These are phyloP conservation scores for Bursaphelenchus mucronatus DNA, from an alignment of 1,140 invertebrate genomes.

Conservation along the genomic window DNA sequence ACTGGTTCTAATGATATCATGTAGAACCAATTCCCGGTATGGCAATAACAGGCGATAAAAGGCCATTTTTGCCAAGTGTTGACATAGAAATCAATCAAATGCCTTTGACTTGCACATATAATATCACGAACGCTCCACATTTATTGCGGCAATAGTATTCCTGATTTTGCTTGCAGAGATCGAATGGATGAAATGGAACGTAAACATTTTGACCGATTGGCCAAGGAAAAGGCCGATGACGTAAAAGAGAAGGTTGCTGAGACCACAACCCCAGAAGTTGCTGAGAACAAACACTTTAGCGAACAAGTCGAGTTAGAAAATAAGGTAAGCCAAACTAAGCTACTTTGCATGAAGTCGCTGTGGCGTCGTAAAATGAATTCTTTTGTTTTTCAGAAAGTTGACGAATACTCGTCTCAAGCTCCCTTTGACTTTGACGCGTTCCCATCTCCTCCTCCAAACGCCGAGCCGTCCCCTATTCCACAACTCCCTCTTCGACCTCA, in stretches of 20 bases:
- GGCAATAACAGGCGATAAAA: not conserved
- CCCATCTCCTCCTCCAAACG: slow-evolving; percentile 12
- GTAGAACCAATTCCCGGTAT: not conserved
- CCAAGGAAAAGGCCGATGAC: too few species aligned
- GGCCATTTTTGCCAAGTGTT: not conserved
- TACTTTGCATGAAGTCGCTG: not conserved
- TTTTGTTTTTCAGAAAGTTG: slow-evolving; percentile 7
- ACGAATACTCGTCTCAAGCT: not conserved
- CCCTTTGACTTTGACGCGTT: slow-evolving; percentile 17
- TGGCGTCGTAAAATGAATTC: not conserved
- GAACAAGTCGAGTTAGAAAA: slow-evolving; percentile 1
- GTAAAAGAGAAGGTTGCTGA: too few species aligned
- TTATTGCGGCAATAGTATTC: too few species aligned
- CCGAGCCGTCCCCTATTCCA: not conserved
- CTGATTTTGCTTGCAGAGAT: too few species aligned
- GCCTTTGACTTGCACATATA: too few species aligned
- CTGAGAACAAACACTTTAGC: not conserved
- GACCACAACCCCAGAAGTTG: not conserved
- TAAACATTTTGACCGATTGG: too few species aligned
- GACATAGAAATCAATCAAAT: too few species aligned
- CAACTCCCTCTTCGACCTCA: not conserved
- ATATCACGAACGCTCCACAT: too few species aligned
- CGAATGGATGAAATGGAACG: too few species aligned
- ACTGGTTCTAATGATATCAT: not conserved
- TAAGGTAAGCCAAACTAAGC: not conserved